phyloP scores from a whole-genome alignment of 2,888 invertebrate genomes.

The Trachelus troglodyta region DNA sequence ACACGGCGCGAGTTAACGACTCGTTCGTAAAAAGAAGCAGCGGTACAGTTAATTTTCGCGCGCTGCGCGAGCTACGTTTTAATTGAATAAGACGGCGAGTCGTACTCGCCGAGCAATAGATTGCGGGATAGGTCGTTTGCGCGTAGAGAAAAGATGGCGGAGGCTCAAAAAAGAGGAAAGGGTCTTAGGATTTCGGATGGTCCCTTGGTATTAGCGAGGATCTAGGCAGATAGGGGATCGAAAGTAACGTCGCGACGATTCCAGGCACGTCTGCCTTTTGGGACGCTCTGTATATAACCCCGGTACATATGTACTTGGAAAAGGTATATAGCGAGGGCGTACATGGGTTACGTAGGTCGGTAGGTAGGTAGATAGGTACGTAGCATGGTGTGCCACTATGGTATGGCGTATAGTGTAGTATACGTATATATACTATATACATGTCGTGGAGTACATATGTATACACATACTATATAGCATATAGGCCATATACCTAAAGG shows the following conservation, averaged over 20 bases:
- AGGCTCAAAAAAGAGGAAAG: not conserved
- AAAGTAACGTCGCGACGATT: constrained; percentile 47
- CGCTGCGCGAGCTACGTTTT: not conserved
- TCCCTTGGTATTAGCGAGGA: constrained; percentile 3
- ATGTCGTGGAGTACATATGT: constrained; percentile 17
- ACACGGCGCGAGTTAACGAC: not conserved
- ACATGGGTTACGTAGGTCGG: constrained; percentile 5
- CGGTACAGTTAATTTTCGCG: not conserved
- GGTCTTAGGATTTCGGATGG: not conserved
- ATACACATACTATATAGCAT: constrained; percentile 24
- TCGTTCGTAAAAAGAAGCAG: not conserved
- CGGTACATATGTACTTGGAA: constrained; percentile 24
- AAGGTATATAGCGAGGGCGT: constrained; percentile 16
- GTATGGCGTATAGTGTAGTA: not conserved
- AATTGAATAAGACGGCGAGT: not conserved
- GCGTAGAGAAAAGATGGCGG: not conserved
- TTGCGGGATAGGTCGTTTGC: not conserved
- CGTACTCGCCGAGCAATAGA: not conserved
- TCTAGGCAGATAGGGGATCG: constrained; percentile 18
- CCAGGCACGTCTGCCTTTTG: constrained; percentile 63
- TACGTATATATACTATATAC: not conserved
- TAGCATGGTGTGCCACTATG: not conserved
- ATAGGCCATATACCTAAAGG: constrained; percentile 38
- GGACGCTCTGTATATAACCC: constrained; percentile 48
- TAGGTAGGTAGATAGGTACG: constrained; percentile 1